Conservation (phyloP, 1,140 invertebrate genomes). For the Eubasilissa regina region DNA sequence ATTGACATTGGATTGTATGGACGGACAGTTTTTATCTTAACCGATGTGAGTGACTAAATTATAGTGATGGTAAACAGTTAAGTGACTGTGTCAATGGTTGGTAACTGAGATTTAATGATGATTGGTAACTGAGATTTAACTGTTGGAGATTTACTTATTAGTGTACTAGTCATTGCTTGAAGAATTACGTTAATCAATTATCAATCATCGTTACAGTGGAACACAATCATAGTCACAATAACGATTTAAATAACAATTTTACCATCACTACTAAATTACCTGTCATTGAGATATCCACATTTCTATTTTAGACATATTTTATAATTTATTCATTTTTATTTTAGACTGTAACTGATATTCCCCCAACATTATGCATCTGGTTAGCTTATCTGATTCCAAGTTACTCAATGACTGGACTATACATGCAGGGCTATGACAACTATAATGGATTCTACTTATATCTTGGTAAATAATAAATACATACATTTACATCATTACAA, state of each 20-base stretch:
- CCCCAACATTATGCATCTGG: slow-evolving; percentile 80
- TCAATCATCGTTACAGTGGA: too few species aligned
- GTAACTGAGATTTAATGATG: too few species aligned
- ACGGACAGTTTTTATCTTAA: slow-evolving; percentile 83
- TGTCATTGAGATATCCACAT: too few species aligned
- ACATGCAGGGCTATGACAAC: slow-evolving; percentile 76
- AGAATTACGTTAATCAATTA: too few species aligned
- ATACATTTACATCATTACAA: neutral
- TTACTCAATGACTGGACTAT: slow-evolving; percentile 90
- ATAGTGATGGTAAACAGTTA: slow-evolving; percentile 12
- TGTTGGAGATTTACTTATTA: too few species aligned
- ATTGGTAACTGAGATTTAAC: too few species aligned
- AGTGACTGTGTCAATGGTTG: neutral
- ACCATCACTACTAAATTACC: too few species aligned
- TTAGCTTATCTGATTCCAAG: slow-evolving; percentile 88
- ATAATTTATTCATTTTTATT: slow-evolving; percentile 65
- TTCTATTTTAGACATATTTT: neutral
- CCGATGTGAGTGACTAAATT: slow-evolving; percentile 78
- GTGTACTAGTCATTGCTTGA: too few species aligned
- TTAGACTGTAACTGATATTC: slow-evolving; percentile 75
- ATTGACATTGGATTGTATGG: slow-evolving; percentile 86
- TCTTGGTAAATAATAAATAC: slow-evolving; percentile 73
- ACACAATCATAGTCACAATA: too few species aligned
- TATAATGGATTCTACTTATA: slow-evolving; percentile 82
- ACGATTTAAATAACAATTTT: too few species aligned